Evolutionary conservation across 2,888 invertebrate genomes (phyloP).

Genomic region (Acholoe squamosa): DNA sequence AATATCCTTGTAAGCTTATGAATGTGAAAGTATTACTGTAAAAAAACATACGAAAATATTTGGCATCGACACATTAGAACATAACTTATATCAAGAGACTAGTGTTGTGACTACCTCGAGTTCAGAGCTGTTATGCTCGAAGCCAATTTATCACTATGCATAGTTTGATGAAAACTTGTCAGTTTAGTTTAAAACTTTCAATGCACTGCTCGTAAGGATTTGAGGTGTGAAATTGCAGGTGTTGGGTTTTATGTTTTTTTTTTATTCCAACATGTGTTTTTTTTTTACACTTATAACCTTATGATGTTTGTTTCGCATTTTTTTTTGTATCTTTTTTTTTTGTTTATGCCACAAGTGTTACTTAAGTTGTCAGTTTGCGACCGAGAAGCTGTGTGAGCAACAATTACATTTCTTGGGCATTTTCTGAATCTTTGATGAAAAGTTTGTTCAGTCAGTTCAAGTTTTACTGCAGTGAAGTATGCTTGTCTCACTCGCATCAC

Average conservation of each 20-base stretch:
- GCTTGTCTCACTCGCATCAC: slow-evolving; percentile 56
- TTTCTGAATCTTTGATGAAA: neutral
- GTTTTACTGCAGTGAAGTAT: slow-evolving; percentile 61
- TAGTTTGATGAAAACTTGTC: slow-evolving; percentile 32
- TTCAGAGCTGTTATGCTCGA: slow-evolving; percentile 23
- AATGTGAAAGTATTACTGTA: neutral
- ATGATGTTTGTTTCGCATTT: neutral
- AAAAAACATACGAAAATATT: slow-evolving; percentile 58
- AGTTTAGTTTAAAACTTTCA: neutral
- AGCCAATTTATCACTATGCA: neutral
- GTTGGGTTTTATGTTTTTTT: neutral
- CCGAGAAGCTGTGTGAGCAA: slow-evolving; percentile 61
- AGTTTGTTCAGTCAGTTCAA: slow-evolving; percentile 61
- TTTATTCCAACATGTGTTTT: slow-evolving; percentile 55
- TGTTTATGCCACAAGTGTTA: slow-evolving; percentile 31
- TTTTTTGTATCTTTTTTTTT: neutral
- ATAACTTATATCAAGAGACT: slow-evolving; percentile 32
- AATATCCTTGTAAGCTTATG: slow-evolving; percentile 25
- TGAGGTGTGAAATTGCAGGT: slow-evolving; percentile 32
- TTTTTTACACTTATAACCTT: neutral
- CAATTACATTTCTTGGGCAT: slow-evolving; percentile 46
- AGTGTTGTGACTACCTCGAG: slow-evolving; percentile 53
- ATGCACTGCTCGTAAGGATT: neutral
- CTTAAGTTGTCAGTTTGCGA: slow-evolving; percentile 57
- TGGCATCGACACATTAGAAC: slow-evolving; percentile 53